Evolutionary conservation across 2,888 invertebrate species (phyloP), one percentile per base, ranked within the genome.

Genomic region (Coenonympha arcania): DNA sequence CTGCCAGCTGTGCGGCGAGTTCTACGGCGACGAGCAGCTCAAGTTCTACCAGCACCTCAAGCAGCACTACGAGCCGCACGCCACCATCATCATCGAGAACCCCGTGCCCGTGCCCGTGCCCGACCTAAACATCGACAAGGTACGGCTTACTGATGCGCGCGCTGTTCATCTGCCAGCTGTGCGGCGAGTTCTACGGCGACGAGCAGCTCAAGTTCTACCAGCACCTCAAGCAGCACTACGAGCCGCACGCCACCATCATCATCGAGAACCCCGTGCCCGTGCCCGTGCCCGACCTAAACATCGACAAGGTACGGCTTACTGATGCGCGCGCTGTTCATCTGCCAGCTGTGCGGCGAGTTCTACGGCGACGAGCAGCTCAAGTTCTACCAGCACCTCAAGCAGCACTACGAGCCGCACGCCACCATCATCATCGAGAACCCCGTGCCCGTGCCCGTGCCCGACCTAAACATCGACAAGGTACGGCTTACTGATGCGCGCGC

Each of bases 1-100:
- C 49, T 95, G 95, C 69, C 93, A 95, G 74, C 73, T 95, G 9
- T 95, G 95, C 70, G 90, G 90, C n/a, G 89, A 89, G 56, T 89
- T 88, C 58, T 92, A 92, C 66, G 89, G 84, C 5, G 84, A 89
- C 24, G 91, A 93, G 54, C 95, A 95, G 70, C 76, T 95, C 13
- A 91, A 91, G 66, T 95, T 95, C 81, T 95, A 92, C 76, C 92
- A 93, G 50, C 95, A 95, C 69, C 85, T 95, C 5, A 94, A 94
- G 76, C 89, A 90, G 52, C 93, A 93, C 68, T 94, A 94, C 73
- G 94, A 94, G 70, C 92, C 92, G 0, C 84, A 81, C 39, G 61
- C 63, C 34, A 63, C 73, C 47, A 77, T 81, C 52, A 82, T 84
- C 55, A 79, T 84, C 0, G 84, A 83, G 57, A 79, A 78, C 67